A percentile compares a stretch with the other conserved stretches of the same genome.
phyloP scores from a whole-genome alignment of 2,888 invertebrate species.

The Microctonus hyperodae region DNA sequence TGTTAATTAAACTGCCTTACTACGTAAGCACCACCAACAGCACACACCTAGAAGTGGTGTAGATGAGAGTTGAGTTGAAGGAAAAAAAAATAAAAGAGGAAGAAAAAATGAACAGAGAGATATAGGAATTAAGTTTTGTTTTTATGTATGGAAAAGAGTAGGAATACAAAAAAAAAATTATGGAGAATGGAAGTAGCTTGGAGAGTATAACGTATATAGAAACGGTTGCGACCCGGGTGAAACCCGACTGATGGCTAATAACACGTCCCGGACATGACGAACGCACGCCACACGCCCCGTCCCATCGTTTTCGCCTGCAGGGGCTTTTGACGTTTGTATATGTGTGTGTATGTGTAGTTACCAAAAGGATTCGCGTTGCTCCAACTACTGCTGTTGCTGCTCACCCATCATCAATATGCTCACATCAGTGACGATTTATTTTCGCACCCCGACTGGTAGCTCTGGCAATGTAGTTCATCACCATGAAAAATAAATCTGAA shows the following conservation, averaged over 20 bases:
- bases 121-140: not conserved
- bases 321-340: conserved; percentile 33
- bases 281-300: conserved; percentile 56
- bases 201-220: conserved; percentile 18
- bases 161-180: conserved; percentile 25
- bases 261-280: conserved; percentile 59
- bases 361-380: conserved; percentile 22
- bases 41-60: conserved; percentile 39
- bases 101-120: not conserved
- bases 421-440: not conserved
- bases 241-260: conserved; percentile 45
- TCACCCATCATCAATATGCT: conserved; percentile 19
- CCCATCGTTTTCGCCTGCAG: conserved; percentile 31
- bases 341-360: conserved; percentile 12
- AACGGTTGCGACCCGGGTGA: conserved; percentile 25
- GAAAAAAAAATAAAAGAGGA: conserved; percentile 29
- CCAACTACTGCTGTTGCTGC: not conserved
- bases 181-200: conserved; percentile 33
- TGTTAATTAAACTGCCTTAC: conserved; percentile 58
- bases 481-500: no score
- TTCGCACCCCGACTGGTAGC: no score
- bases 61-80: conserved; percentile 30
- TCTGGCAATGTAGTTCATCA: no score
- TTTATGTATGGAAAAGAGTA: conserved; percentile 17
- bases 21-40: conserved; percentile 58